These are phyloP conservation scores for Stramonita haemastoma DNA, from an alignment of 2,888 invertebrate genomes.

Conservation along the genomic window DNA sequence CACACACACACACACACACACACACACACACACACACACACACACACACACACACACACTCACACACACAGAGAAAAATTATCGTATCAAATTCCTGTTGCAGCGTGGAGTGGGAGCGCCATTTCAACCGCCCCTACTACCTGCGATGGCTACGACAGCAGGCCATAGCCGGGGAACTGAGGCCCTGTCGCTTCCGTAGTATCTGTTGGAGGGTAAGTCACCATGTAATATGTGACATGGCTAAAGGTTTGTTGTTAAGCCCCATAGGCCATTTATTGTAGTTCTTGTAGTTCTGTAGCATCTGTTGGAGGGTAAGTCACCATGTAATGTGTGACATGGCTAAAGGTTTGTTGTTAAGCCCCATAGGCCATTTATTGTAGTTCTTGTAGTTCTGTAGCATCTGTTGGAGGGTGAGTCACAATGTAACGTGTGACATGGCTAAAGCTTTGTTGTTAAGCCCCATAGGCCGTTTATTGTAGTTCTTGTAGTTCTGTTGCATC, in stretches of 20 bases:
- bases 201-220: slow-evolving; percentile 76
- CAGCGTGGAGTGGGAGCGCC: slow-evolving; percentile 76
- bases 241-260: no score
- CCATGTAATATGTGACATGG: no score
- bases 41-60: background rate
- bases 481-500: slow-evolving; percentile 76
- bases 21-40: background rate
- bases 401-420: slow-evolving; percentile 74
- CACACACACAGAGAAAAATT: background rate
- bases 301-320: slow-evolving; percentile 75
- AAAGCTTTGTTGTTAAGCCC: no score
- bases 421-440: no score
- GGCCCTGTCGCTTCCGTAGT: slow-evolving; percentile 76
- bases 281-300: slow-evolving; percentile 76
- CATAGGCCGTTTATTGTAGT: no score
- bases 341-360: no score
- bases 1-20: background rate
- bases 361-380: no score
- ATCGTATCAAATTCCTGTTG: slow-evolving; percentile 42
- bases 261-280: no score
- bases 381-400: slow-evolving; percentile 77
- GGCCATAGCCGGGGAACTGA: slow-evolving; percentile 71
- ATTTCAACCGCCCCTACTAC: slow-evolving; percentile 70
- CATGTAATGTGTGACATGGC: no score
- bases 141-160: slow-evolving; percentile 62